Percentiles rank a stretch among this genome's conserved stretches.
Evolutionary conservation across 1,140 invertebrate genomes (phyloP).

Genomic region (Magallana ariakensis): DNA sequence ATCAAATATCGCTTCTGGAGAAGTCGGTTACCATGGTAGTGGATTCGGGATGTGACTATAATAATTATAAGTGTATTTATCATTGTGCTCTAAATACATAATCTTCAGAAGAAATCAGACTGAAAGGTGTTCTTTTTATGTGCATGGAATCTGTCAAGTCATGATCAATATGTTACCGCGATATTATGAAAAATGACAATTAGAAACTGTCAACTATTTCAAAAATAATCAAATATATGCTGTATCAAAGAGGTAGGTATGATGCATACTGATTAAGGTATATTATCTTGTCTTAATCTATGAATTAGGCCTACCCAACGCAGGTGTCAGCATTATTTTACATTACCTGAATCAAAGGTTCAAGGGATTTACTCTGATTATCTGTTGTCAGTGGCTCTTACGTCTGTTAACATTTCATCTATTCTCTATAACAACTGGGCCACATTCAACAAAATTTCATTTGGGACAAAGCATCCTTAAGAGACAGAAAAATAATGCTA

Average conservation of each 20-base stretch:
- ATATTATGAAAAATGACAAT: no score
- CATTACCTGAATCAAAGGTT: no score
- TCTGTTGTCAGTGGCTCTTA: no score
- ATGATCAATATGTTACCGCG: not conserved
- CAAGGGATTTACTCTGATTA: no score
- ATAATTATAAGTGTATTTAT: not conserved
- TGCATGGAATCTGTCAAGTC: not conserved
- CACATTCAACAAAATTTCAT: no score
- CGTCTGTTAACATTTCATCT: no score
- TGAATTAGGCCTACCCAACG: no score
- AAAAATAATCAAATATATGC: not conserved
- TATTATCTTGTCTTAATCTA: not conserved
- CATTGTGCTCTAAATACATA: not conserved
- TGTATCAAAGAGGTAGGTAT: not conserved
- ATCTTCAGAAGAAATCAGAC: not conserved
- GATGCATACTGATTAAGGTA: not conserved
- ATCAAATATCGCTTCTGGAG: not conserved
- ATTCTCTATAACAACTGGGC: no score
- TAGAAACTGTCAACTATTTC: no score
- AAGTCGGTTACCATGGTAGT: not conserved
- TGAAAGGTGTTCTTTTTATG: not conserved
- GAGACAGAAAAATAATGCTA: no score
- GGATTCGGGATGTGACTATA: not conserved
- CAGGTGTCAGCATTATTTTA: no score
- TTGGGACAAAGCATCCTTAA: no score